These are phyloP conservation scores for Thaleichthys pacificus DNA, from an alignment of 2,797 vertebrate genomes.

Conservation along the genomic window DNA sequence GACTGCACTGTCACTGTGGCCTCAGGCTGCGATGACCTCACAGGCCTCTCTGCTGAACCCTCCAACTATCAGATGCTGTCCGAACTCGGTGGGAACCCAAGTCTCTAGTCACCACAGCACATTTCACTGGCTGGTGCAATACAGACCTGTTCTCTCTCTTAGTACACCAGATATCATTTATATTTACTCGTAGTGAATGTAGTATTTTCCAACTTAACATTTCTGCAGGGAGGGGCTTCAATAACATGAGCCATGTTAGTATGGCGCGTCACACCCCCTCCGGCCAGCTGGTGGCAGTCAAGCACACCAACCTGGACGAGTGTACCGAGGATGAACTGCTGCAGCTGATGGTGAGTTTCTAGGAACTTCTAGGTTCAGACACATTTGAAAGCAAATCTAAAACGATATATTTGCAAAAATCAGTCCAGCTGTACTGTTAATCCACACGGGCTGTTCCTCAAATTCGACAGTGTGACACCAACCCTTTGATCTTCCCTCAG, in stretches of 20 bases:
- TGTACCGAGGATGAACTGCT: conserved; percentile 92
- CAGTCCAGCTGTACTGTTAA: background rate
- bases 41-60: conserved; percentile 78
- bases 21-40: conserved; percentile 72
- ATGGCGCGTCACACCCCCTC: conserved; percentile 90
- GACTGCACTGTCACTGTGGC: conserved; percentile 76
- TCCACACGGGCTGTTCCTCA: background rate
- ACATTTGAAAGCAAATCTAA: background rate
- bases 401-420: background rate
- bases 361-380: background rate
- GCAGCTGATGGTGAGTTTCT: conserved; percentile 84
- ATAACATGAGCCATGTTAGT: conserved; percentile 89
- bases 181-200: background rate
- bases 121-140: background rate
- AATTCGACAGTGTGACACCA: background rate
- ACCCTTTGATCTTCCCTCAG: conserved; percentile 61
- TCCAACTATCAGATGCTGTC: conserved; percentile 93
- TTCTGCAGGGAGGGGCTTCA: conserved; percentile 85
- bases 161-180: background rate
- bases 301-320: conserved; percentile 92
- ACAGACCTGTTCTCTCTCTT: background rate
- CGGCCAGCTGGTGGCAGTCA: conserved; percentile 85
- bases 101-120: background rate
- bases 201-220: background rate
- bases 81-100: conserved; percentile 84